A percentile compares a stretch with the other conserved stretches of the same genome.
These are phyloP conservation scores for Dendronephthya gigantea DNA, from an alignment of 64 coral and sea anemone species.

Conservation along the genomic window DNA sequence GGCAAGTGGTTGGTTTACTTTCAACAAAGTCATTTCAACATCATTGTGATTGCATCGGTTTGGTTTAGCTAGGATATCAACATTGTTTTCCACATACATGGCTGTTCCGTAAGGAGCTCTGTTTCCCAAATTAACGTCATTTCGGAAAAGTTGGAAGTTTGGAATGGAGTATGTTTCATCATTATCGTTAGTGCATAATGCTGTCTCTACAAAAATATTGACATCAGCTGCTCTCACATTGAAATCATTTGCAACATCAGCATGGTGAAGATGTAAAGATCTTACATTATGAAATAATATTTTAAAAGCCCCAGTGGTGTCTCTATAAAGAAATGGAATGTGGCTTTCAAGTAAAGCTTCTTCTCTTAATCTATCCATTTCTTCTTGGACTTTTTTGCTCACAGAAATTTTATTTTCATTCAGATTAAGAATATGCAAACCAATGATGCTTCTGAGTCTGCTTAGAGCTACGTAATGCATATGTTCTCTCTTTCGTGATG, in stretches of 20 bases:
- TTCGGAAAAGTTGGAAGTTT: conserved; percentile 36
- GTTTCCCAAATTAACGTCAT: conserved; percentile 29
- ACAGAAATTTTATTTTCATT: conserved; percentile 53
- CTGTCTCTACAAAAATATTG: conserved; percentile 50
- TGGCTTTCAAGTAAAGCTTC: conserved; percentile 16
- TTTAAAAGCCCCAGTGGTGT: background rate
- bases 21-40: conserved; percentile 45
- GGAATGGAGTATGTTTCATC: conserved; percentile 17
- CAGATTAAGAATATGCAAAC: conserved; percentile 45
- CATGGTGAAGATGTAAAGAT: background rate
- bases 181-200: conserved; percentile 23
- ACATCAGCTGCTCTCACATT: conserved; percentile 49
- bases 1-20: conserved; percentile 21
- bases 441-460: background rate
- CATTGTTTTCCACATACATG: conserved; percentile 37
- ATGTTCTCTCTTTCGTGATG: conserved; percentile 28
- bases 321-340: background rate
- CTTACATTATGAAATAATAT: background rate
- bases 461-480: background rate
- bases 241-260: conserved; percentile 21
- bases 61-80: conserved; percentile 24
- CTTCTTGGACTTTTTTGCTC: conserved; percentile 33
- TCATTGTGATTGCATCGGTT: conserved; percentile 34
- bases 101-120: conserved; percentile 40
- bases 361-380: conserved; percentile 37